These are phyloP conservation scores for Paracanthobrama guichenoti DNA, from an alignment of 2,113 vertebrate genomes.

Conservation along the genomic window DNA sequence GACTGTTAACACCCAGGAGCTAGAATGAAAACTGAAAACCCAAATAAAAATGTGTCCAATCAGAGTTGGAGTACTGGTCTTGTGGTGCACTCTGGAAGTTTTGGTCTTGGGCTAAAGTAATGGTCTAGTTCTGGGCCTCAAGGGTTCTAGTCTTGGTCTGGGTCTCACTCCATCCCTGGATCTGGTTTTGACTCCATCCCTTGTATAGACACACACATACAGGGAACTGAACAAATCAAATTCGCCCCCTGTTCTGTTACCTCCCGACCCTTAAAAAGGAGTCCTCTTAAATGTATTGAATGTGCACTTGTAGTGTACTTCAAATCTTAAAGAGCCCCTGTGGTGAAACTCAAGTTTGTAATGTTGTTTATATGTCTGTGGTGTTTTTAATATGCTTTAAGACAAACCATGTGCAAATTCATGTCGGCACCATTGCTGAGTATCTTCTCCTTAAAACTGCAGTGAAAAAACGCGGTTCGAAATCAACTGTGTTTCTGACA, in stretches of 20 bases:
- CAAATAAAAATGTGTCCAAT: background rate
- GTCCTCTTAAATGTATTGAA: no score
- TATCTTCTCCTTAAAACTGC: no score
- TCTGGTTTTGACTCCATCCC: background rate
- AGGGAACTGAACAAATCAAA: background rate
- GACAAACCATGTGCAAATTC: no score
- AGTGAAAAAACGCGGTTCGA: no score
- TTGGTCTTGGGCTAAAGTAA: background rate
- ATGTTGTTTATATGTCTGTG: no score
- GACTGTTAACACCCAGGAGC: slow-evolving; percentile 8
- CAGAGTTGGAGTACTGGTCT: background rate
- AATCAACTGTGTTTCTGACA: no score
- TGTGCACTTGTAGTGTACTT: background rate
- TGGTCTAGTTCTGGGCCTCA: background rate
- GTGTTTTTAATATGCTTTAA: no score
- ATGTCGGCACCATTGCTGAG: no score
- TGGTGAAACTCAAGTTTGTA: no score
- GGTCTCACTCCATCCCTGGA: background rate
- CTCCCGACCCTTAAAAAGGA: no score
- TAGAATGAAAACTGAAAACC: background rate
- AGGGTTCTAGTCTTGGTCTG: background rate
- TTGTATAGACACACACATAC: background rate
- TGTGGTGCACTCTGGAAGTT: background rate
- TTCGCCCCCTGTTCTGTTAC: no score
- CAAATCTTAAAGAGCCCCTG: background rate